These are phyloP conservation scores for Anabacerthia variegaticeps DNA, from an alignment of 2,797 vertebrate genomes.

Conservation along the genomic window DNA sequence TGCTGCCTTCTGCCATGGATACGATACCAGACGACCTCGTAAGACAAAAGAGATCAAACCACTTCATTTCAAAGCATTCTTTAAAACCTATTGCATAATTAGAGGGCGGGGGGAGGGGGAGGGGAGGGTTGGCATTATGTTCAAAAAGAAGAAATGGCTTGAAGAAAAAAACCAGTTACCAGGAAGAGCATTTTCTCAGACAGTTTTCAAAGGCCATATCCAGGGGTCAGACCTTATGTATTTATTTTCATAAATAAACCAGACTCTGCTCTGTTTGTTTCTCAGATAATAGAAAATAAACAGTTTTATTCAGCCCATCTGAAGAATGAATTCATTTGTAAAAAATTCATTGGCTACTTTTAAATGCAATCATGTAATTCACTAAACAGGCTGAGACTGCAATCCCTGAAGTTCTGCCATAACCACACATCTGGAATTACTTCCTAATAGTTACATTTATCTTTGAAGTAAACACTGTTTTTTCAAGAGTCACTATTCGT, in stretches of 20 bases:
- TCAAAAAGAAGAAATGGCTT: conserved; percentile 55
- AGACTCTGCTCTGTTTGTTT: conserved; percentile 35
- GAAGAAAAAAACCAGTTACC: conserved; percentile 20
- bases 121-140: conserved; percentile 20
- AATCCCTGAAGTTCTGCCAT: conserved; percentile 44
- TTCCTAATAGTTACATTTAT: conserved; percentile 58
- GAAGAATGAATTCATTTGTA: conserved; percentile 25
- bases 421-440: conserved; percentile 62
- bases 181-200: conserved; percentile 47
- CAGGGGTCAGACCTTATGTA: conserved; percentile 54
- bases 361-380: conserved; percentile 6
- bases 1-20: background rate
- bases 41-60: conserved; percentile 9
- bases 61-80: conserved; percentile 56
- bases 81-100: conserved; percentile 23
- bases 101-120: background rate
- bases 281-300: conserved; percentile 50
- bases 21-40: background rate
- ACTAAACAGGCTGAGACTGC: conserved; percentile 14
- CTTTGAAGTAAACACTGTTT: conserved; percentile 48
- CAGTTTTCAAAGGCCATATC: conserved; percentile 54
- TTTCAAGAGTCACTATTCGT: conserved; percentile 48
- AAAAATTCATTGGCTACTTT: conserved; percentile 50
- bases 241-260: conserved; percentile 65
- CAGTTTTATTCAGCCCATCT: conserved; percentile 49